Evolutionary conservation across 2,888 invertebrate genomes (phyloP).

Genomic region (Epinotia ramella): DNA sequence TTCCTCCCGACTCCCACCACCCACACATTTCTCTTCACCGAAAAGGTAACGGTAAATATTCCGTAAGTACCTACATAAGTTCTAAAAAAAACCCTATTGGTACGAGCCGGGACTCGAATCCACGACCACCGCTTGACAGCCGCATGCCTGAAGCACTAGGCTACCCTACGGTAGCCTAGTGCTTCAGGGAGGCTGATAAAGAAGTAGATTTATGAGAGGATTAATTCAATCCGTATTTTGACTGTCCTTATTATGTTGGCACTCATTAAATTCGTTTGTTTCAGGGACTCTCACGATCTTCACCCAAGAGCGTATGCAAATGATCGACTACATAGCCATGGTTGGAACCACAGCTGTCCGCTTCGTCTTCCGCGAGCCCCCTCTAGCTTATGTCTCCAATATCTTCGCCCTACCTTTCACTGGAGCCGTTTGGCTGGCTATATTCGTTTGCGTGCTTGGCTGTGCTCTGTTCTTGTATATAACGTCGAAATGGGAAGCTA

Average conservation of each 20-base stretch:
- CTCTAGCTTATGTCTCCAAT: constrained; percentile 87
- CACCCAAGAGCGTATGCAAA: constrained; percentile 72
- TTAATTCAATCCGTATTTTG: too few relatives aligned
- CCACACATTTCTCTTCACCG: too few relatives aligned
- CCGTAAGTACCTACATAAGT: too few relatives aligned
- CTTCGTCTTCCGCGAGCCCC: constrained; percentile 88
- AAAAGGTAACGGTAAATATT: too few relatives aligned
- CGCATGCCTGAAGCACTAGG: too few relatives aligned
- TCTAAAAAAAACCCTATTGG: too few relatives aligned
- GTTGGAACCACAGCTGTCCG: constrained; percentile 81
- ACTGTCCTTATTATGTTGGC: neutral
- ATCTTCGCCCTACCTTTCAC: constrained; percentile 88
- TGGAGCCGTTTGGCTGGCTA: constrained; percentile 86
- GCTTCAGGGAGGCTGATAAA: too few relatives aligned
- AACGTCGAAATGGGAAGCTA: constrained; percentile 80
- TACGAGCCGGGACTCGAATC: too few relatives aligned
- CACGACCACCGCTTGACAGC: too few relatives aligned
- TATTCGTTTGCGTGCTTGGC: constrained; percentile 78
- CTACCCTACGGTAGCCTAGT: too few relatives aligned
- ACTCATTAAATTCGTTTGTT: neutral
- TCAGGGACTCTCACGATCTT: constrained; percentile 75
- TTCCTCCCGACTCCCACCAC: too few relatives aligned
- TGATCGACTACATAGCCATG: constrained; percentile 84
- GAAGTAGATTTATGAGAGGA: too few relatives aligned
- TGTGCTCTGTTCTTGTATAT: constrained; percentile 77